phyloP scores from a whole-genome alignment of 2,888 invertebrate species.

The Drosophila aldrichi region DNA sequence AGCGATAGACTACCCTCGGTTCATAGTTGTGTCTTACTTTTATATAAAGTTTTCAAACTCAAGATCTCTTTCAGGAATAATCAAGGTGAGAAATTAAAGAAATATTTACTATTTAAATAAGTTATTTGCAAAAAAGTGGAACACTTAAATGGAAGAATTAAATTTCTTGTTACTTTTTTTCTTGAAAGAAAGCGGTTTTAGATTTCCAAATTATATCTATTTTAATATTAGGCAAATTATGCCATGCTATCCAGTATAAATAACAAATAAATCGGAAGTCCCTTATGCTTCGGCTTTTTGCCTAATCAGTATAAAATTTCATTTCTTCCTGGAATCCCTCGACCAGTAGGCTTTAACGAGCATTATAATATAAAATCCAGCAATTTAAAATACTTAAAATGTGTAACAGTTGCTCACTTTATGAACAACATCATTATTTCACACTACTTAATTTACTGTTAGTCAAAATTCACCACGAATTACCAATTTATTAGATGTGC shows the following conservation, averaged over 20 bases:
- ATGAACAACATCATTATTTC: constrained; percentile 24
- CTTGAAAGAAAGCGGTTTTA: no score
- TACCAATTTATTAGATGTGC: constrained; percentile 24
- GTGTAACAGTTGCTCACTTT: constrained; percentile 10
- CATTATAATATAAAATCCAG: background rate
- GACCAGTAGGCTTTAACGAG: background rate
- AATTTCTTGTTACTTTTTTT: no score
- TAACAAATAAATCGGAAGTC: background rate
- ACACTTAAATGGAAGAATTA: no score
- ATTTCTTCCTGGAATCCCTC: no score
- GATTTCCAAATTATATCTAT: no score
- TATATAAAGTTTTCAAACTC: background rate
- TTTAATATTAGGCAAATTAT: no score
- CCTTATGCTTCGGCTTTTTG: background rate
- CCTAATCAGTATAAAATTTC: background rate
- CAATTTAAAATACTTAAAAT: constrained; percentile 14
- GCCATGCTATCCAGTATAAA: background rate
- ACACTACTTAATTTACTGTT: constrained; percentile 2
- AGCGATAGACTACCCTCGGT: background rate
- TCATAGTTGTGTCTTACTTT: background rate
- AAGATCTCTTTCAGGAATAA: no score
- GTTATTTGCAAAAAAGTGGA: no score
- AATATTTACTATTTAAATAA: no score
- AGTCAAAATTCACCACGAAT: constrained; percentile 33
- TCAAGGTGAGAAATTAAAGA: no score